phyloP scores from a whole-genome alignment of 2,113 vertebrate species.

The Nerophis lumbriciformis region DNA sequence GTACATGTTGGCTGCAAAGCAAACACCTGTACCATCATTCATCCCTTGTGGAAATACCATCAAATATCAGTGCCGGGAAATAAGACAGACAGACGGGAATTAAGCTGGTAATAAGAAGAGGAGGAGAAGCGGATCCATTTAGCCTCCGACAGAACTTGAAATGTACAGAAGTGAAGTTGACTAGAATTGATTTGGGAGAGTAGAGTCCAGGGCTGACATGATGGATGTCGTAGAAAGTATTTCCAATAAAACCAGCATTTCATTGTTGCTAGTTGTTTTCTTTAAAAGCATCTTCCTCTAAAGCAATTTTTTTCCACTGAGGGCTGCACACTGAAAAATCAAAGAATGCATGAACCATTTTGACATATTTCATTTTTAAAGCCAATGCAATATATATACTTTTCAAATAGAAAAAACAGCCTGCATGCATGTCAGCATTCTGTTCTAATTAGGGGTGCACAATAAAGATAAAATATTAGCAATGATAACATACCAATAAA shows the following conservation, averaged over 20 bases:
- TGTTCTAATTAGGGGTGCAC: too few species aligned
- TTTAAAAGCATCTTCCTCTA: conserved; percentile 1
- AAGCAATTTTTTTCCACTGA: not conserved
- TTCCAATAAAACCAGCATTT: conserved; percentile 2
- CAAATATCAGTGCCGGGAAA: conserved; percentile 14
- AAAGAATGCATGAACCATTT: too few species aligned
- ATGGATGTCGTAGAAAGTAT: conserved; percentile 21
- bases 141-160: conserved; percentile 22
- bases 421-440: too few species aligned
- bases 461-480: too few species aligned
- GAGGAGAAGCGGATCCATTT: conserved; percentile 23
- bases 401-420: too few species aligned
- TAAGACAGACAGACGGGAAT: conserved; percentile 2
- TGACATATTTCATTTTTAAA: too few species aligned
- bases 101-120: conserved; percentile 7
- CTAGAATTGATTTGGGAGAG: conserved; percentile 40
- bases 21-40: conserved; percentile 4
- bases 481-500: too few species aligned
- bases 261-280: conserved; percentile 12
- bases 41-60: not conserved
- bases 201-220: conserved; percentile 15
- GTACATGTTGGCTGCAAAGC: not conserved
- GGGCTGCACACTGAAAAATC: too few species aligned
- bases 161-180: conserved; percentile 21
- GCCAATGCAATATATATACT: too few species aligned